Conservation (phyloP, 2,888 invertebrate genomes). For the Drosophila falleni region DNA sequence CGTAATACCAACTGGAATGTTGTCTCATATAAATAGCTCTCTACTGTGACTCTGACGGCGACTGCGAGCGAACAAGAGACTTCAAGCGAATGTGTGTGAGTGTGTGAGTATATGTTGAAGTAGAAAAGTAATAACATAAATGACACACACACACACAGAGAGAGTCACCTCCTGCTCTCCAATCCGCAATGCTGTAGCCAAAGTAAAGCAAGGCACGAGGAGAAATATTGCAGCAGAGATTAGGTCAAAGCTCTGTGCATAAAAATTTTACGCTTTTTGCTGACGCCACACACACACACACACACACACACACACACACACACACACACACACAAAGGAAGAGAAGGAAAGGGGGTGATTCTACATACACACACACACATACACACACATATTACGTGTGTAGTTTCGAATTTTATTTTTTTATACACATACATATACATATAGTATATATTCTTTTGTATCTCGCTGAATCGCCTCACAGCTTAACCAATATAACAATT, state of each 20-base stretch:
- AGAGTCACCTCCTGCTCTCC: slow-evolving; percentile 13
- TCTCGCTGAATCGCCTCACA: slow-evolving; percentile 20
- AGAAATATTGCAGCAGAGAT: slow-evolving; percentile 81
- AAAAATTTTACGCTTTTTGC: slow-evolving; percentile 63
- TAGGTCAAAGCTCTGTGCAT: slow-evolving; percentile 82
- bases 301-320: slow-evolving; percentile 27
- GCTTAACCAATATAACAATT: slow-evolving; percentile 40
- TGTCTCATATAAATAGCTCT: slow-evolving; percentile 80
- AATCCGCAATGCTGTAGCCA: slow-evolving; percentile 46
- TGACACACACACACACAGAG: slow-evolving; percentile 50
- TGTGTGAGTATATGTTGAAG: slow-evolving; percentile 33
- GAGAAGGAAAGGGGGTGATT: background rate
- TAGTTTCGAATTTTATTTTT: slow-evolving; percentile 27
- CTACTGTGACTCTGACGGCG: slow-evolving; percentile 34
- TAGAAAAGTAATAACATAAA: slow-evolving; percentile 71
- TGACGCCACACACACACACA: slow-evolving; percentile 52
- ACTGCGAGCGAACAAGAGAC: slow-evolving; percentile 27
- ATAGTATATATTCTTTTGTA: slow-evolving; percentile 8
- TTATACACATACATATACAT: background rate
- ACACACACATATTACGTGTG: slow-evolving; percentile 14
- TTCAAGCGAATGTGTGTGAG: slow-evolving; percentile 3
- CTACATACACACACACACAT: no score
- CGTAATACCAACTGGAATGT: slow-evolving; percentile 81
- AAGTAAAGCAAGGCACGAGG: slow-evolving; percentile 64
- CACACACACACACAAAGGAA: background rate